These are phyloP conservation scores for Adelognathus sp. DNA, from an alignment of 2,888 invertebrate species.

Conservation along the genomic window DNA sequence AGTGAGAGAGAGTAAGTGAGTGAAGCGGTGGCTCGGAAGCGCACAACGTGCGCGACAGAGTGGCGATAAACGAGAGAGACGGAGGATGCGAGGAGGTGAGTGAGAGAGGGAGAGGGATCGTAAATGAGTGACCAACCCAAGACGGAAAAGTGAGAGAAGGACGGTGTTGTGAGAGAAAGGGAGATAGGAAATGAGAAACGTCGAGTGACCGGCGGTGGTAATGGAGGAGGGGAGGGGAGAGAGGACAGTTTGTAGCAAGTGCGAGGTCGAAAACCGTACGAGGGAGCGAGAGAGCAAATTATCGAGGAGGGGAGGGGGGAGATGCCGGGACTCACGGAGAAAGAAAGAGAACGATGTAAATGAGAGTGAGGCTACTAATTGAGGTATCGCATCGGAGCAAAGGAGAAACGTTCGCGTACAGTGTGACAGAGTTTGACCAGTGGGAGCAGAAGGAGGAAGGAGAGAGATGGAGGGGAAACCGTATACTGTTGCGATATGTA, in stretches of 20 bases:
- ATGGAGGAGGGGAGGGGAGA: background rate
- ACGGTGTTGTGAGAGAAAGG: conserved; percentile 32
- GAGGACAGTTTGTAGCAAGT: conserved; percentile 49
- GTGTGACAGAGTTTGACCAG: conserved; percentile 44
- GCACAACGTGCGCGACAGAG: conserved; percentile 34
- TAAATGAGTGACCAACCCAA: conserved; percentile 41
- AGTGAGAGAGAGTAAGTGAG: conserved; percentile 41
- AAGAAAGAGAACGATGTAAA: background rate
- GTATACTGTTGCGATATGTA: background rate
- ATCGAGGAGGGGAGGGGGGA: background rate
- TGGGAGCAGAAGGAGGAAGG: conserved; percentile 20
- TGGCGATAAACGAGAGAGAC: conserved; percentile 48
- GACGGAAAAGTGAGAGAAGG: conserved; percentile 35
- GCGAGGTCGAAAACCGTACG: conserved; percentile 29
- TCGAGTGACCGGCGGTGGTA: conserved; percentile 38
- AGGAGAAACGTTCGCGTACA: background rate
- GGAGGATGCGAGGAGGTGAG: conserved; percentile 34
- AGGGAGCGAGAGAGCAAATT: conserved; percentile 30
- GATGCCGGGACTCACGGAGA: background rate
- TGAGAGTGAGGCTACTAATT: background rate
- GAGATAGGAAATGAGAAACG: conserved; percentile 38
- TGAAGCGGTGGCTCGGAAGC: conserved; percentile 46
- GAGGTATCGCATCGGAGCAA: conserved; percentile 8
- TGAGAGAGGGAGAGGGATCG: conserved; percentile 25
- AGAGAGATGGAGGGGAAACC: background rate